These are phyloP conservation scores for Echinarachnius parma DNA, from an alignment of 53 echinoderm and acorn worm species.

Conservation along the genomic window DNA sequence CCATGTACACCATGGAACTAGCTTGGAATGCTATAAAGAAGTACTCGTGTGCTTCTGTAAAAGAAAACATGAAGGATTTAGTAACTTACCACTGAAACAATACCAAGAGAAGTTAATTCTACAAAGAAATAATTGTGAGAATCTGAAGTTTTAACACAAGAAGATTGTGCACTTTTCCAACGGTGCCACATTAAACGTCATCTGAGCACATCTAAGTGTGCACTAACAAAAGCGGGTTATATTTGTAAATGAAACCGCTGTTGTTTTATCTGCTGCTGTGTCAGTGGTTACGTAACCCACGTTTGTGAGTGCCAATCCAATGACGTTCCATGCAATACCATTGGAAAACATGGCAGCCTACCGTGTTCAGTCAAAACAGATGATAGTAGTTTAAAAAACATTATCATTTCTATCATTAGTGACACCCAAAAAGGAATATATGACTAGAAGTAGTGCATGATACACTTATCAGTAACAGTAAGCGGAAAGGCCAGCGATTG, in stretches of 20 bases:
- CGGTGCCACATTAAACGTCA: background rate
- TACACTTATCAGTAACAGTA: no score
- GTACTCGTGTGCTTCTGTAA: constrained; percentile 67
- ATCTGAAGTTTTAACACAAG: background rate
- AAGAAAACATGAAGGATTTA: background rate
- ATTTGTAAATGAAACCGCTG: background rate
- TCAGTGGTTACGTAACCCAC: no score
- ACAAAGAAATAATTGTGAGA: background rate
- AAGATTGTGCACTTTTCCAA: background rate
- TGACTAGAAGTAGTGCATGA: no score
- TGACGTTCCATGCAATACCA: no score
- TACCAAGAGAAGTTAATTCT: background rate
- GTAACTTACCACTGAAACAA: background rate
- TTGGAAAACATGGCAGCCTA: no score
- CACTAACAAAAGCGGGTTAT: background rate
- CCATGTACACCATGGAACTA: constrained; percentile 65
- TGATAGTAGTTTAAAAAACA: no score
- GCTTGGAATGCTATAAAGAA: constrained; percentile 73
- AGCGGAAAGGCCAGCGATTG: no score
- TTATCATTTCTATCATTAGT: no score
- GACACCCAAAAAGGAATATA: no score
- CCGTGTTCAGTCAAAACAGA: no score
- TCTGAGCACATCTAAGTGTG: background rate
- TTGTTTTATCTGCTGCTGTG: no score
- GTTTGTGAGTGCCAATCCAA: no score